Base-by-base conservation (phyloP, 1,140 invertebrate genomes). In the Sycophila sp. region DNA sequence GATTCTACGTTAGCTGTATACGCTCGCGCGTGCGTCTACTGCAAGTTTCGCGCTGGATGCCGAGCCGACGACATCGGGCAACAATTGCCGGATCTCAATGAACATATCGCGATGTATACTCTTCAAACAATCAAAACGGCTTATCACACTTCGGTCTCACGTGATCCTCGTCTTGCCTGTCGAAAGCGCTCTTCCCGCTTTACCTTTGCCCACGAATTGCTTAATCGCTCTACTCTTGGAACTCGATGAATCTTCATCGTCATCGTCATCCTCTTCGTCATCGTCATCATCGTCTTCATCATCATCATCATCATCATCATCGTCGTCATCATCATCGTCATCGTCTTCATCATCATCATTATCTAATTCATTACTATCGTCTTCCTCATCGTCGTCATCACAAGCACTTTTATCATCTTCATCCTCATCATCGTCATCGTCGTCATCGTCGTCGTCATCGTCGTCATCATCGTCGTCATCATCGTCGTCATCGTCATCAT, bases 401-500 rank as follows among this genome's bases (percentile, higher is more conserved):
- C 87, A 80, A 47, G 83, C 85, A 62, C 88, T 82, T 69, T 88
- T 80, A 64, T 89, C 83, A 53, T 88, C 83, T 56, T 88, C 84
- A 75, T 88, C 85, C 73, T 89, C 86, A 68, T 88, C 85, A 69
- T 89, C 83, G 47, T 87, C 78, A 28, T 85, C 79, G 59, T 87
- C 82, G 58, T 87, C 80, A 71, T 87, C 81, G 42, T 84, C 79
- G 71, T 87, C 82, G 66, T 86, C 81, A 38, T 74, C 77, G 58
- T 71, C 59, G 45, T 70, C 45, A 34, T 56, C 26, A 56, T 87
- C 77, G 63, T 82, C 56, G 34, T 77, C 76, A 65, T 78, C 73
- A 49, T 84, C 76, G 47, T 83, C 77, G 49, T 81, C 78, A 28
- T 83, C 77, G 40, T 83, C 76, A 51, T 86, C 79, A 24, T 85